A percentile compares a stretch with the other conserved stretches of the same genome.
Evolutionary conservation across 2,113 vertebrate species (phyloP).

Genomic region (Amphiprion ocellaris): DNA sequence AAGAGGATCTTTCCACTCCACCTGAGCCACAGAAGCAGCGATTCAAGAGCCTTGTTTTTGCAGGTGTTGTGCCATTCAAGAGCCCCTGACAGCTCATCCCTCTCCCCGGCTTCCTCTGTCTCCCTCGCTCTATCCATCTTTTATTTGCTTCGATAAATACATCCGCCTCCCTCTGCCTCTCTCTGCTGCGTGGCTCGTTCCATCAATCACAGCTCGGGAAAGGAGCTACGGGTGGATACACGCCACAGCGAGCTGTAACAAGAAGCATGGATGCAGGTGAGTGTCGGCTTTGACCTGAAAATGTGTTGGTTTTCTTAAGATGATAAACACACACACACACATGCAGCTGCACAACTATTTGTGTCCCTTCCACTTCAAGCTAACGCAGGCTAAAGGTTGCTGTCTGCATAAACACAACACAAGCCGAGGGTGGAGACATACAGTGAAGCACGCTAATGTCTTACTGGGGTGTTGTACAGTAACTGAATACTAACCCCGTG

Average conservation of each 20-base stretch:
- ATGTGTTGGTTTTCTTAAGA: conserved; percentile 3
- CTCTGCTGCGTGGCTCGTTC: conserved; percentile 28
- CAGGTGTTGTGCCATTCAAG: conserved; percentile 42
- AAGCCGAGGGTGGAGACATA: neutral
- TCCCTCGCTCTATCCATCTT: neutral
- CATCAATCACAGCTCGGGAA: conserved; percentile 43
- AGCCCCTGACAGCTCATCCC: conserved; percentile 19
- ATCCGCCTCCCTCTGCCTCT: conserved; percentile 26
- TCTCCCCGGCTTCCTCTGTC: neutral
- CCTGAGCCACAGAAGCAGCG: conserved; percentile 6
- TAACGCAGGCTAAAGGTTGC: neutral
- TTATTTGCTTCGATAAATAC: conserved; percentile 50
- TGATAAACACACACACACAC: neutral
- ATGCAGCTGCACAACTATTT: rapidly evolving
- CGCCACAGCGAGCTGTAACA: neutral
- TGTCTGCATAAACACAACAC: neutral
- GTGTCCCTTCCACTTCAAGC: too few relatives aligned
- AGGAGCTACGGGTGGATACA: conserved; percentile 11
- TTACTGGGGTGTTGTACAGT: neutral
- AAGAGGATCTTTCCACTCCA: conserved; percentile 19
- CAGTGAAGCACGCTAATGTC: neutral
- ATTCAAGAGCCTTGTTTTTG: conserved; percentile 50
- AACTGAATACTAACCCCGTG: neutral
- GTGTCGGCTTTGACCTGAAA: neutral
- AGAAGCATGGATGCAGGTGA: conserved; percentile 1